These are phyloP conservation scores for Perognathus longimembris DNA, from an alignment of 2,113 vertebrate genomes.

Conservation along the genomic window DNA sequence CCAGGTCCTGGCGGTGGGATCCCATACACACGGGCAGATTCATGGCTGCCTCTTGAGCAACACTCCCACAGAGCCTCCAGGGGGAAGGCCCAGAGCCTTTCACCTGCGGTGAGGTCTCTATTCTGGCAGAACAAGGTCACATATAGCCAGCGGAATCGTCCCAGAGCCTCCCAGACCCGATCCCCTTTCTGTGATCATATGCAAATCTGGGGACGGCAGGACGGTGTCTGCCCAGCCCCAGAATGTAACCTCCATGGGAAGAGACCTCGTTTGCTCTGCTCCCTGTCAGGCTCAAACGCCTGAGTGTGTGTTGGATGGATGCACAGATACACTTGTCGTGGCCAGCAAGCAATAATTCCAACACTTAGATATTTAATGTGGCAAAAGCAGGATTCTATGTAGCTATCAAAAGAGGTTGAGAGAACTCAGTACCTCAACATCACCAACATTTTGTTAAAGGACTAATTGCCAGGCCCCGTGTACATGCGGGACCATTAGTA, in stretches of 20 bases:
- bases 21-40: not conserved
- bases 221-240: not conserved
- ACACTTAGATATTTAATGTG: conserved; percentile 58
- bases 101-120: not conserved
- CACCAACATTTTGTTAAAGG: conserved; percentile 89
- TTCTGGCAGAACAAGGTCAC: not conserved
- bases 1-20: not conserved
- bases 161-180: not conserved
- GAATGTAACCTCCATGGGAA: not conserved
- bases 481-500: conserved; percentile 89
- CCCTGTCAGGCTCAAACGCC: not conserved
- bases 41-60: not conserved
- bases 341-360: not conserved
- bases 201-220: not conserved
- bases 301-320: conserved; percentile 4
- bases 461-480: conserved; percentile 89
- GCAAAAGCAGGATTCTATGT: conserved; percentile 71
- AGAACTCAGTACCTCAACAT: conserved; percentile 84
- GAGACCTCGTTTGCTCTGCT: not conserved
- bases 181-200: not conserved
- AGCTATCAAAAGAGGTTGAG: conserved; percentile 76
- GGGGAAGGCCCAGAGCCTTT: not conserved
- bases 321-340: not conserved
- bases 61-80: not conserved
- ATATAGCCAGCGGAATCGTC: not conserved